Conservation (phyloP, 2,888 invertebrate species). For the Eupelmus urozonus region DNA sequence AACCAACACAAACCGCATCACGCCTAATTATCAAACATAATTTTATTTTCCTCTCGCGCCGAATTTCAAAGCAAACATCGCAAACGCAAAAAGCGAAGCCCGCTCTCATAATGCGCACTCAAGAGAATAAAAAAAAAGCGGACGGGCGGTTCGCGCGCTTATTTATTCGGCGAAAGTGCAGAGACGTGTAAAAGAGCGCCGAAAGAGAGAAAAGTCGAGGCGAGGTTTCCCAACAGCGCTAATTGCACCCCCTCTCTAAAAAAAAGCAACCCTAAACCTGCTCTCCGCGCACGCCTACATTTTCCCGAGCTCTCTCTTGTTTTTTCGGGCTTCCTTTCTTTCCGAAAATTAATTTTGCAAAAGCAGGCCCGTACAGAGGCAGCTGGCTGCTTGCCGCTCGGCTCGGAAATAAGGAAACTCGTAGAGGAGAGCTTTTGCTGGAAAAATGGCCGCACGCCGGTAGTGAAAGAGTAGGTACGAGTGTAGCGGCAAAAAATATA, state of each 20-base stretch:
- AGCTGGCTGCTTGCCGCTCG: background rate
- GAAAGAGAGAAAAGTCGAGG: conserved; percentile 33
- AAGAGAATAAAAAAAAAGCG: conserved; percentile 12
- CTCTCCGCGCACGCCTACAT: background rate
- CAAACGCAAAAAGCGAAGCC: conserved; percentile 21
- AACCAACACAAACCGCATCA: too few relatives aligned
- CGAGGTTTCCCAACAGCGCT: conserved; percentile 43
- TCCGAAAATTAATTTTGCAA: conserved; percentile 56
- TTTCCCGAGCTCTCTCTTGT: conserved; percentile 9
- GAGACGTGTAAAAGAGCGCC: conserved; percentile 52
- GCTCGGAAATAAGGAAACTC: conserved; percentile 25
- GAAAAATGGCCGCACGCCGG: conserved; percentile 32
- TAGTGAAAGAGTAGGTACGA: conserved; percentile 32
- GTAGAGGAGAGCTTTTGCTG: background rate
- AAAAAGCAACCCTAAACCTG: conserved; percentile 1
- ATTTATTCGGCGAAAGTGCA: conserved; percentile 56
- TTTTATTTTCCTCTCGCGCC: background rate
- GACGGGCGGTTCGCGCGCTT: conserved; percentile 5
- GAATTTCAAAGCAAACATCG: conserved; percentile 40
- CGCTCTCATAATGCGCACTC: conserved; percentile 35
- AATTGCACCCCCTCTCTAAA: conserved; percentile 30
- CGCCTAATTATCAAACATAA: conserved; percentile 14
- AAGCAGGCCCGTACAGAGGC: conserved; percentile 12
- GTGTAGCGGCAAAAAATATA: conserved; percentile 61
- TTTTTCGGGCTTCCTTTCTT: conserved; percentile 41